These are phyloP conservation scores for Podilymbus podiceps DNA, from an alignment of 2,113 vertebrate species.

Conservation along the genomic window DNA sequence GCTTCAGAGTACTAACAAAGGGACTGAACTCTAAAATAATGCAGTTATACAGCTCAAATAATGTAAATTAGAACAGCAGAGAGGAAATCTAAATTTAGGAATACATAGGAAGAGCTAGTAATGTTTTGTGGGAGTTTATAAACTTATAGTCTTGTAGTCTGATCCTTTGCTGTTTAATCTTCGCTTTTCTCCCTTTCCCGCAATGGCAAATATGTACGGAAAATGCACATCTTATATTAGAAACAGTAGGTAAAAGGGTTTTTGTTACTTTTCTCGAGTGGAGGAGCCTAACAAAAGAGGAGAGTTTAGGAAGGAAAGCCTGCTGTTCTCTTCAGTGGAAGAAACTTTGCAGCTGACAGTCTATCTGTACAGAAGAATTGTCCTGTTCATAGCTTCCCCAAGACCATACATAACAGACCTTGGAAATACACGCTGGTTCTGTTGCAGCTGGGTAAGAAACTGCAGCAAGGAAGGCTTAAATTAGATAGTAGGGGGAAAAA, in stretches of 20 bases:
- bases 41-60: neutral
- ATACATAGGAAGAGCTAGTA: neutral
- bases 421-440: neutral
- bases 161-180: neutral
- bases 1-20: neutral
- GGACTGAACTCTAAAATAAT: neutral
- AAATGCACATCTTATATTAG: neutral
- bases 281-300: neutral
- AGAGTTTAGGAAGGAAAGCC: neutral
- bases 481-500: neutral
- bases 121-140: neutral
- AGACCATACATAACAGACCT: neutral
- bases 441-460: neutral
- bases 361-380: neutral
- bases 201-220: neutral
- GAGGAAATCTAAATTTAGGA: neutral
- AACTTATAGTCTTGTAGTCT: neutral
- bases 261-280: neutral
- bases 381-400: neutral
- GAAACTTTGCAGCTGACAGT: neutral
- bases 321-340: neutral
- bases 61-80: constrained; percentile 12
- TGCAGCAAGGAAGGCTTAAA: neutral
- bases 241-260: neutral
- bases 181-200: neutral